A percentile compares a stretch with the other conserved stretches of the same genome.
Evolutionary conservation across 2,113 vertebrate species (phyloP).

Genomic region (Aptenodytes patagonicus): DNA sequence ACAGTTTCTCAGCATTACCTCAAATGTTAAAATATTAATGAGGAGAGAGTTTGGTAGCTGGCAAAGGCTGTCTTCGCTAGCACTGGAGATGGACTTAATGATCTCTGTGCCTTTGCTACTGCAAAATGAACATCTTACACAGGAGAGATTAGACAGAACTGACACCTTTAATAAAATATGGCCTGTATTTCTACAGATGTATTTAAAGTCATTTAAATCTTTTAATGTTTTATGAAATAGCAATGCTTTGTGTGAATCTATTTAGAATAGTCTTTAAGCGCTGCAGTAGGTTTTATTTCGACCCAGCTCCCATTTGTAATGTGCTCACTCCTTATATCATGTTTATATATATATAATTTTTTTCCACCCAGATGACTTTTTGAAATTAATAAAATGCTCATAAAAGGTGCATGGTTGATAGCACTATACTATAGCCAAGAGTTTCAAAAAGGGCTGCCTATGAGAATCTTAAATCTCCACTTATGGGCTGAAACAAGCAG

Average conservation of each 20-base stretch:
- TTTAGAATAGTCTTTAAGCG: neutral
- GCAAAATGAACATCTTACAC: constrained; percentile 27
- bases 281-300: constrained; percentile 1
- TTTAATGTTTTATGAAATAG: constrained; percentile 54
- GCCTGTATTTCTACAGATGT: constrained; percentile 29
- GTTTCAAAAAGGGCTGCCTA: neutral
- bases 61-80: neutral
- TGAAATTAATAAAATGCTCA: neutral
- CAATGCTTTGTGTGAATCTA: constrained; percentile 34
- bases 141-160: constrained; percentile 37
- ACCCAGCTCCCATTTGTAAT: constrained; percentile 18
- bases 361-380: neutral
- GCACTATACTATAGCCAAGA: neutral
- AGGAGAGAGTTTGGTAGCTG: constrained; percentile 7
- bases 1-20: neutral
- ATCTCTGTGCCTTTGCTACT: constrained; percentile 23
- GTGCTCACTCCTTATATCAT: constrained; percentile 12
- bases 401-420: constrained; percentile 1
- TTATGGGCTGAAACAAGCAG: neutral
- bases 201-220: constrained; percentile 51
- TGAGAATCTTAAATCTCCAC: neutral
- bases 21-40: constrained; percentile 37
- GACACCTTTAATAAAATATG: constrained; percentile 45
- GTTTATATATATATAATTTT: constrained; percentile 17
- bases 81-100: constrained; percentile 29